These are phyloP conservation scores for Pinna nobilis DNA, from an alignment of 1,140 invertebrate genomes.

Conservation along the genomic window DNA sequence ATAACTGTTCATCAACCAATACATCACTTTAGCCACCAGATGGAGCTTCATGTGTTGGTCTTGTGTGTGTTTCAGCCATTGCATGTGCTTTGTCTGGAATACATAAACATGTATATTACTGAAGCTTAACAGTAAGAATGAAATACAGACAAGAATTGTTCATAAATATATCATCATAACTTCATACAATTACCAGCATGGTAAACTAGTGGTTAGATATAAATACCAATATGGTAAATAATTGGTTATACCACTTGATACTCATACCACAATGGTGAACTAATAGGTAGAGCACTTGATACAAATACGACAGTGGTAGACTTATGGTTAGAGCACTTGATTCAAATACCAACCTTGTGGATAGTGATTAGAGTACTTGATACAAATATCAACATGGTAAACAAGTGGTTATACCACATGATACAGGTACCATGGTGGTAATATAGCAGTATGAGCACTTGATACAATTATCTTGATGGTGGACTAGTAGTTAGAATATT, in stretches of 20 bases:
- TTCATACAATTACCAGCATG: neutral
- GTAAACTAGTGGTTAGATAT: neutral
- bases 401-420: too few species aligned
- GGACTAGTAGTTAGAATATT: neutral
- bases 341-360: neutral
- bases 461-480: too few species aligned
- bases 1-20: slow-evolving; percentile 11
- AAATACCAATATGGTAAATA: neutral
- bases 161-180: neutral
- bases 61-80: neutral
- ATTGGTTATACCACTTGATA: too few species aligned
- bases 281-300: too few species aligned
- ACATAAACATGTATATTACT: neutral
- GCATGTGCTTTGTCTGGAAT: slow-evolving; percentile 2
- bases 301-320: too few species aligned
- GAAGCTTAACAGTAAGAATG: neutral
- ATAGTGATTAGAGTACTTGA: neutral
- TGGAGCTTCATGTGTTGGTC: neutral
- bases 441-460: too few species aligned
- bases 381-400: neutral
- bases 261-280: too few species aligned
- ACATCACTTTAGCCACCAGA: neutral
- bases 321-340: too few species aligned
- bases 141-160: neutral
- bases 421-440: too few species aligned